A percentile compares a stretch with the other conserved stretches of the same genome.
phyloP scores from a whole-genome alignment of 2,888 invertebrate genomes.

The Papilio demoleus region DNA sequence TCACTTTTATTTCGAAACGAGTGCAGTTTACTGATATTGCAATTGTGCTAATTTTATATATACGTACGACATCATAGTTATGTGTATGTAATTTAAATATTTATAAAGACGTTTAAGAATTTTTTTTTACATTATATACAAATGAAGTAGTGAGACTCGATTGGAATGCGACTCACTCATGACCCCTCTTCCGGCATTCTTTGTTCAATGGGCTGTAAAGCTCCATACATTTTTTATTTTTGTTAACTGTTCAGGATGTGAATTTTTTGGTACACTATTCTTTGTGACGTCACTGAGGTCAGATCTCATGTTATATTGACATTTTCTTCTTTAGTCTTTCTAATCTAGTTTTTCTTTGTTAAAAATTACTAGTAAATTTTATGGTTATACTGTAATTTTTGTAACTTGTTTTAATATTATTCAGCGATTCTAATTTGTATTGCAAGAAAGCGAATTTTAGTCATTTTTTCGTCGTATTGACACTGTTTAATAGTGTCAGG shows the following conservation, averaged over 20 bases:
- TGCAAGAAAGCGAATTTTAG: not conserved
- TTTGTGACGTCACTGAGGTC: too few relatives aligned
- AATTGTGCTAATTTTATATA: conserved; percentile 46
- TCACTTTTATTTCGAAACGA: conserved; percentile 62
- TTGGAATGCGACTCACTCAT: conserved; percentile 5
- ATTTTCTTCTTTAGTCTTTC: too few relatives aligned
- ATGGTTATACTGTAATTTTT: not conserved
- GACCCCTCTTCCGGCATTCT: conserved; percentile 16
- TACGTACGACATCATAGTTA: conserved; percentile 23
- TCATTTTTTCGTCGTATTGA: not conserved
- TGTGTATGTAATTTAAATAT: not conserved
- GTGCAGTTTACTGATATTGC: conserved; percentile 48
- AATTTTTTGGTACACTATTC: too few relatives aligned
- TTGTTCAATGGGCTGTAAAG: not conserved
- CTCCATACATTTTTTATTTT: not conserved
- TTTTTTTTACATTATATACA: not conserved
- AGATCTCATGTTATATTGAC: too few relatives aligned
- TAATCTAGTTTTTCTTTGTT: too few relatives aligned
- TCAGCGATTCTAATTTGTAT: not conserved
- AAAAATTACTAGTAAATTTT: too few relatives aligned
- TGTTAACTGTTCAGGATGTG: not conserved
- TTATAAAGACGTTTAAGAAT: conserved; percentile 7
- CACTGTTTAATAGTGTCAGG: not conserved
- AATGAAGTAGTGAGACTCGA: not conserved
- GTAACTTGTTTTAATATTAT: not conserved